These are phyloP conservation scores for Mastigias papua DNA, from an alignment of 30 jellyfish, hydroid and myxozoan species.

Conservation along the genomic window DNA sequence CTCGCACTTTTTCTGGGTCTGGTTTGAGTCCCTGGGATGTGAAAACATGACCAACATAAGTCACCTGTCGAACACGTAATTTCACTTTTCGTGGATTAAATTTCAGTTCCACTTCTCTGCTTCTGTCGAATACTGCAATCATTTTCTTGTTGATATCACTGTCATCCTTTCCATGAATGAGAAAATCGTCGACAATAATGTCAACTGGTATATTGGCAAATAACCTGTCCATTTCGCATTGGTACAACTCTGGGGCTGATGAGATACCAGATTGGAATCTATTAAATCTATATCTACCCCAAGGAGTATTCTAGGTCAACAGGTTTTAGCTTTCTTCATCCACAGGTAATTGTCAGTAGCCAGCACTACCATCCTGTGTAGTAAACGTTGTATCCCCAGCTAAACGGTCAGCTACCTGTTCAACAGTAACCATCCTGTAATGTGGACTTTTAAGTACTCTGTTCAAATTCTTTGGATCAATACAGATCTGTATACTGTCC, in stretches of 20 bases:
- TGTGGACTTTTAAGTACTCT: slow-evolving; percentile 51
- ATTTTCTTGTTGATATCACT: too few species aligned
- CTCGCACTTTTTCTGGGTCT: too few species aligned
- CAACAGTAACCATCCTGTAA: slow-evolving; percentile 40
- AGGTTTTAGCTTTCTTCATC: slow-evolving; percentile 56
- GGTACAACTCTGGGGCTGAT: too few species aligned
- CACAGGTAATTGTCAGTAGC: slow-evolving; percentile 63
- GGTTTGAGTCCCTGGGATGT: slow-evolving; percentile 48
- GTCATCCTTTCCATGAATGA: too few species aligned
- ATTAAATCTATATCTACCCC: slow-evolving; percentile 56
- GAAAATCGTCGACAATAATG: slow-evolving; percentile 58
- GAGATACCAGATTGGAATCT: slow-evolving; percentile 45
- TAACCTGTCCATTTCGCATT: slow-evolving; percentile 10
- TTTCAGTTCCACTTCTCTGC: slow-evolving; percentile 45
- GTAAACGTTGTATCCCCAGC: slow-evolving; percentile 40
- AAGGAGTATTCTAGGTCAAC: slow-evolving; percentile 53
- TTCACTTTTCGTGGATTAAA: too few species aligned
- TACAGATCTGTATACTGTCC: slow-evolving; percentile 57
- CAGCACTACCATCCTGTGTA: too few species aligned
- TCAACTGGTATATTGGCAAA: slow-evolving; percentile 32
- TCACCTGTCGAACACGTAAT: slow-evolving; percentile 40
- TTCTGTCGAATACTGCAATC: slow-evolving; percentile 44
- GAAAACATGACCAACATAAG: slow-evolving; percentile 55
- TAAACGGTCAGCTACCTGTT: slow-evolving; percentile 56
- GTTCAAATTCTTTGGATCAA: slow-evolving; percentile 51